Evolutionary conservation across 2,113 vertebrate species (phyloP).

Genomic region (Psettodes erumei): DNA sequence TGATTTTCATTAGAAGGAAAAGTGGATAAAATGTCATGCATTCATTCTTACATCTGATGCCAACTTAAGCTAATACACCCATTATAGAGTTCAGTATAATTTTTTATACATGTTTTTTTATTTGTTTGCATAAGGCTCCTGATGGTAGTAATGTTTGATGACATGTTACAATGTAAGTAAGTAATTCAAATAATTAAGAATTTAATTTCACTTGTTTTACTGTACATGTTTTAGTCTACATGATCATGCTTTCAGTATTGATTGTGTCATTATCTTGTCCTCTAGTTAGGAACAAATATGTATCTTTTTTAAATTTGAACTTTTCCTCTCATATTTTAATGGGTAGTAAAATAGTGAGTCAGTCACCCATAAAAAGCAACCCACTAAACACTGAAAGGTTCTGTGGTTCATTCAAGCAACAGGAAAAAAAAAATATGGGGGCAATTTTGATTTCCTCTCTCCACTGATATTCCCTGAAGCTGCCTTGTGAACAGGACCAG

Average conservation of each 20-base stretch:
- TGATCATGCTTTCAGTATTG: neutral
- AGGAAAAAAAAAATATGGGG: neutral
- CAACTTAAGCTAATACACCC: neutral
- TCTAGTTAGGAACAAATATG: no score
- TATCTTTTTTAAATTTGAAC: no score
- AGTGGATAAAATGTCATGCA: neutral
- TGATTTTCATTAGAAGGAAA: neutral
- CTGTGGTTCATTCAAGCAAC: neutral
- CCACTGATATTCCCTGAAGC: conserved; percentile 25
- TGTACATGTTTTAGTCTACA: neutral
- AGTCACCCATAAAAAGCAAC: neutral
- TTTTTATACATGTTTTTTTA: neutral
- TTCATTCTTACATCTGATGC: neutral
- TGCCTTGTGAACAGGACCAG: neutral
- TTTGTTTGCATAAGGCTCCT: neutral
- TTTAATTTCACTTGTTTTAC: neutral
- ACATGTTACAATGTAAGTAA: neutral
- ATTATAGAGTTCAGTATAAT: neutral
- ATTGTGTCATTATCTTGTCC: no score
- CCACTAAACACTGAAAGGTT: neutral
- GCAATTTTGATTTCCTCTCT: conserved; percentile 38
- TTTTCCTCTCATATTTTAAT: neutral
- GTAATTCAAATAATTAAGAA: neutral
- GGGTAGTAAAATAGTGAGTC: neutral
- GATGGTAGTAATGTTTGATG: neutral